Evolutionary conservation across 2,113 vertebrate species (phyloP).

Genomic region (Rhea pennata): DNA sequence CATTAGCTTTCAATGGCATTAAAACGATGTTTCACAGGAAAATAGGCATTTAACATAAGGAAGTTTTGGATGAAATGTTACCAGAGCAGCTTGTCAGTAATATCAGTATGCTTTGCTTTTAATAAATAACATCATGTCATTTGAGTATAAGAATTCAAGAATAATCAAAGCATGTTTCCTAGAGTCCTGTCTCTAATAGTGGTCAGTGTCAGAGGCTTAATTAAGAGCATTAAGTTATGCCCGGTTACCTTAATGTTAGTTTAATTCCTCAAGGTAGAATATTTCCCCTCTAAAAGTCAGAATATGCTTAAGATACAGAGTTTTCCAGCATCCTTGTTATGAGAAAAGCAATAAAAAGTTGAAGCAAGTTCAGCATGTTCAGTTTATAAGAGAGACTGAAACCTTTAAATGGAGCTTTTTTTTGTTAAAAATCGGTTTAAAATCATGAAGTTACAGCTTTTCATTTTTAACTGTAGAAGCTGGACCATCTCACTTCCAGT

Average conservation of each 20-base stretch:
- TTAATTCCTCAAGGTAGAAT: neutral
- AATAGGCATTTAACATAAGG: too few relatives aligned
- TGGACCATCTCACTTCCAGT: neutral
- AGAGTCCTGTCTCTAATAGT: neutral
- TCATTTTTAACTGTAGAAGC: neutral
- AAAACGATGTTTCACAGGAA: neutral
- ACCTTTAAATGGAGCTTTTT: neutral
- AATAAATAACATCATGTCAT: neutral
- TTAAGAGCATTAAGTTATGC: neutral
- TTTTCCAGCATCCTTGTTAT: neutral
- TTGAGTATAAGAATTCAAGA: neutral
- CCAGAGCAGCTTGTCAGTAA: neutral
- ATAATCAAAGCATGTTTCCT: neutral
- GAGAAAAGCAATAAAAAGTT: neutral
- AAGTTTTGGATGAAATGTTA: neutral
- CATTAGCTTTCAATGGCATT: neutral
- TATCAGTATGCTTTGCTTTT: neutral
- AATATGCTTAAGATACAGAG: neutral
- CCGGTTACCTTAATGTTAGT: neutral
- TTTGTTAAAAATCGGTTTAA: neutral
- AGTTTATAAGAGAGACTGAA: neutral
- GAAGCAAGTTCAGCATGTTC: neutral
- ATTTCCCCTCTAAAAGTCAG: neutral
- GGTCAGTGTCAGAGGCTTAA: neutral
- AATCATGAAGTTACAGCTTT: neutral